phyloP scores from a whole-genome alignment of 1,140 invertebrate genomes.

The Prorops nasuta region DNA sequence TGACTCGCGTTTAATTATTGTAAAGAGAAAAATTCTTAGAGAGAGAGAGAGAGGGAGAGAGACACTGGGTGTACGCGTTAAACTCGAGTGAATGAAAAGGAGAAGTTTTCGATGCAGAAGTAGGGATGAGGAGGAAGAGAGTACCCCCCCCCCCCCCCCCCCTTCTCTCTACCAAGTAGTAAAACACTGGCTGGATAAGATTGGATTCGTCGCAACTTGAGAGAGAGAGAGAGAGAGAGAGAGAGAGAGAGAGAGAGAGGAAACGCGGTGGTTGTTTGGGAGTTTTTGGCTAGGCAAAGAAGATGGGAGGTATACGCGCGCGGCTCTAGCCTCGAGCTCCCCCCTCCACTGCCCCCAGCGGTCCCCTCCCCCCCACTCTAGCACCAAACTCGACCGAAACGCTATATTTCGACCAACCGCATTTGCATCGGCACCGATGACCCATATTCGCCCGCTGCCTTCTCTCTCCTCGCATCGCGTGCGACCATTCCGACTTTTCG shows the following conservation, averaged over 20 bases:
- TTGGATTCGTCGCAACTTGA: neutral
- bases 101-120: conserved; percentile 3
- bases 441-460: conserved; percentile 46
- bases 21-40: neutral
- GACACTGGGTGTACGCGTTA: too few species aligned
- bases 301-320: too few species aligned
- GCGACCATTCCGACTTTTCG: conserved; percentile 8
- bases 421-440: conserved; percentile 50
- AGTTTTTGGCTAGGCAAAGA: too few species aligned
- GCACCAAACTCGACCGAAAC: conserved; percentile 11
- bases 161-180: too few species aligned
- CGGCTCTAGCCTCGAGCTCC: conserved; percentile 8
- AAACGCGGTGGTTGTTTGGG: neutral
- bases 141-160: too few species aligned
- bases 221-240: neutral
- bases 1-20: too few species aligned
- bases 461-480: conserved; percentile 20
- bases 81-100: neutral
- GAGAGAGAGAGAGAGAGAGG: conserved; percentile 1
- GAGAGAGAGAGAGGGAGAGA: neutral
- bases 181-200: too few species aligned
- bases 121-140: conserved; percentile 1
- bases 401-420: conserved; percentile 32
- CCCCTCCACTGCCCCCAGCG: conserved; percentile 11
- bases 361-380: conserved; percentile 4